phyloP scores from a whole-genome alignment of 2,888 invertebrate genomes.

The Drosophila flavopinicola region DNA sequence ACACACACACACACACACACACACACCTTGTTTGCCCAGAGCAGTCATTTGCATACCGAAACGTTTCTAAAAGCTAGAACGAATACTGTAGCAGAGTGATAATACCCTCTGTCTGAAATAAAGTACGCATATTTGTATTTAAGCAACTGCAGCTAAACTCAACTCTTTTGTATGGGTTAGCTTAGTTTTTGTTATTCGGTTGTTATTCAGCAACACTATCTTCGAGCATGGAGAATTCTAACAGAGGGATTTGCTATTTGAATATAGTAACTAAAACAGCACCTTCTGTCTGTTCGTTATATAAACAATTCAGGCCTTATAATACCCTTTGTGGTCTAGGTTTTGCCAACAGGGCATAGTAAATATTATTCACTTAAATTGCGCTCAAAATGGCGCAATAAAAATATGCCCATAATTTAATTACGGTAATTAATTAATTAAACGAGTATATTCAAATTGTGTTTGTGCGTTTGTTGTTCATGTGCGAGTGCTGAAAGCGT shows the following conservation, averaged over 20 bases:
- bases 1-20: slow-evolving; percentile 13
- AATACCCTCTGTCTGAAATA: neutral
- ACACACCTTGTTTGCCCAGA: slow-evolving; percentile 10
- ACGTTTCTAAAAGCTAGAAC: slow-evolving; percentile 19
- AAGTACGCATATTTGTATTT: no score
- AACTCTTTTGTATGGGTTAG: no score
- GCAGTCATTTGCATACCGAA: slow-evolving; percentile 41
- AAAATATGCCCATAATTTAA: slow-evolving; percentile 38
- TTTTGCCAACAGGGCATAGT: neutral
- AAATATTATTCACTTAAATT: slow-evolving; percentile 37
- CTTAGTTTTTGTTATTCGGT: no score
- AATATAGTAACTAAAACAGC: no score
- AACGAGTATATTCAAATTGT: slow-evolving; percentile 48
- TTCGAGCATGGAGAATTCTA: no score
- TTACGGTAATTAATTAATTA: slow-evolving; percentile 62
- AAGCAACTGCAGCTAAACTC: neutral
- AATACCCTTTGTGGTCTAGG: neutral
- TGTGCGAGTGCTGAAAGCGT: slow-evolving; percentile 5
- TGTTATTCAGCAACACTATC: no score
- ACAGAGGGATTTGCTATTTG: no score
- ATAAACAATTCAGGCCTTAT: no score
- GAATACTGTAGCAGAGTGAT: neutral
- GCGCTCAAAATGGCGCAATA: slow-evolving; percentile 23
- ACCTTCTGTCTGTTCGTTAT: no score
- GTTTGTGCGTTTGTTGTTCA: slow-evolving; percentile 1